Conservation (phyloP, 2,797 vertebrate species). For the Sebastes trivittatus region DNA sequence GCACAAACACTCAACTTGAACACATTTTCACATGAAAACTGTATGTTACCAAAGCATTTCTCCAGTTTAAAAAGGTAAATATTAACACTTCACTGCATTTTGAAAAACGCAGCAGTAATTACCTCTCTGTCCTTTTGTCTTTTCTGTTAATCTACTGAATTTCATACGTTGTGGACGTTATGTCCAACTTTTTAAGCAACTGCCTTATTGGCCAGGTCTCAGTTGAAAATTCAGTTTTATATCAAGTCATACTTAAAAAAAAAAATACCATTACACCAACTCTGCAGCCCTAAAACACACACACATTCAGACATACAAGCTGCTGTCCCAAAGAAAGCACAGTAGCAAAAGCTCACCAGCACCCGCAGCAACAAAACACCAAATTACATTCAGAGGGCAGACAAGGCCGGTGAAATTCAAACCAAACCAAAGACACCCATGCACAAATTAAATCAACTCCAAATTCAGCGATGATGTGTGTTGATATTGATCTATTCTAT, state of each 20-base stretch:
- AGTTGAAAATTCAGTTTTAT: background rate
- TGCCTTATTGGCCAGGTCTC: background rate
- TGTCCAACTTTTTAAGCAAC: background rate
- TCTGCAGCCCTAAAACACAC: constrained; percentile 38
- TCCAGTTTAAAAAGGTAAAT: background rate
- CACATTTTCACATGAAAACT: background rate
- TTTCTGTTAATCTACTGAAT: background rate
- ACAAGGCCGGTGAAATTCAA: constrained; percentile 14
- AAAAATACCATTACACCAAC: background rate
- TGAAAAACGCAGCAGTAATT: background rate
- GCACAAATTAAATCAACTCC: constrained; percentile 57
- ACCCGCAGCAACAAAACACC: constrained; percentile 30
- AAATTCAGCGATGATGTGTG: constrained; percentile 54
- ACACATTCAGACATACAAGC: background rate
- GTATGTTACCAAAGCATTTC: background rate
- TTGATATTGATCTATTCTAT: constrained; percentile 35
- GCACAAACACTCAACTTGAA: constrained; percentile 17
- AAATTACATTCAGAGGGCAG: constrained; percentile 22
- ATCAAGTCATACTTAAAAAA: background rate
- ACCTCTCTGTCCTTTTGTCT: background rate
- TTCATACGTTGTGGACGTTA: background rate
- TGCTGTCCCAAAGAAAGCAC: constrained; percentile 5
- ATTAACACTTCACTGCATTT: background rate
- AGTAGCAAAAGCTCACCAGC: constrained; percentile 45
- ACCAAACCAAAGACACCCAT: constrained; percentile 56